A percentile compares a stretch with the other conserved stretches of the same genome.
phyloP scores from a whole-genome alignment of 2,888 invertebrate species.

The Dryobotodes eremita region DNA sequence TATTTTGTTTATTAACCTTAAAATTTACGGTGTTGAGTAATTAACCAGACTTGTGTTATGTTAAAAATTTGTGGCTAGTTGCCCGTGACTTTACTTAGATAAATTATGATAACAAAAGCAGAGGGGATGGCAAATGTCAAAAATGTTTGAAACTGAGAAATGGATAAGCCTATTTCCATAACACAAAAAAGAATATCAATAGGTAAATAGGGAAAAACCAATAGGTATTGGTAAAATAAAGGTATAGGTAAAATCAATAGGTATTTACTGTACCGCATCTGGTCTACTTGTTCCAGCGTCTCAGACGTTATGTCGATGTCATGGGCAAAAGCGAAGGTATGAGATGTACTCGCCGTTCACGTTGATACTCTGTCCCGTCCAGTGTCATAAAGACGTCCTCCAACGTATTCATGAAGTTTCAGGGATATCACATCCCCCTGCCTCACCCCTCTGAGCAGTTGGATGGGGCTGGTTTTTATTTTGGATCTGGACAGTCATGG shows the following conservation, averaged over 20 bases:
- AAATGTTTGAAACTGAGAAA: not conserved
- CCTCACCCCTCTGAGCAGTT: not conserved
- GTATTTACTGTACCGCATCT: no score
- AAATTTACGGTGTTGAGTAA: conserved; percentile 49
- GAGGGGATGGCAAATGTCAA: not conserved
- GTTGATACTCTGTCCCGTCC: not conserved
- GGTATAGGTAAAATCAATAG: no score
- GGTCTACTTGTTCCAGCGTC: no score
- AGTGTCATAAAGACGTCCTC: not conserved
- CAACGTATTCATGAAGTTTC: not conserved
- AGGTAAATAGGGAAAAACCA: no score
- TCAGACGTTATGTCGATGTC: no score
- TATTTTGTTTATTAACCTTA: conserved; percentile 57
- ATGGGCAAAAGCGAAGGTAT: no score
- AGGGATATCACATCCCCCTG: not conserved
- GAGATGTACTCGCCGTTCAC: not conserved
- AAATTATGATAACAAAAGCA: not conserved
- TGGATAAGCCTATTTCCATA: not conserved
- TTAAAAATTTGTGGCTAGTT: not conserved
- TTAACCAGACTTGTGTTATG: conserved; percentile 16
- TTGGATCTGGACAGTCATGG: not conserved
- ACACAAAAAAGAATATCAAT: not conserved
- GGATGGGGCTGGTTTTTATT: not conserved
- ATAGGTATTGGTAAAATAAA: no score
- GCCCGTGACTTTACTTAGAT: not conserved